Base-by-base conservation (phyloP, 2,797 vertebrate species). In the Buphagus erythrorhynchus region DNA sequence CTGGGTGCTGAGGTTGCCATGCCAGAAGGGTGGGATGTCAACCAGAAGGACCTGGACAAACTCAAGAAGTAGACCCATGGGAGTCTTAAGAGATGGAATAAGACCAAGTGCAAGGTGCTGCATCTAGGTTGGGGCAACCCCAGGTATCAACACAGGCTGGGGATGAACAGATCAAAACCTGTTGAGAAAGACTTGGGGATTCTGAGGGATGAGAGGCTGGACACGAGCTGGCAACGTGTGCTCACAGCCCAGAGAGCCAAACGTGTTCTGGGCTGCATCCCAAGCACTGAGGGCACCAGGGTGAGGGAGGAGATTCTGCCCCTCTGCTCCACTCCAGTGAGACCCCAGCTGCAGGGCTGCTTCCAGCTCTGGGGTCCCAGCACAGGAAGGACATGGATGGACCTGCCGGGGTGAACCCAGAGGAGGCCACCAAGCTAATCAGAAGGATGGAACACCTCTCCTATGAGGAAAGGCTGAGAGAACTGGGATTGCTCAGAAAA, bases 371-470 rank as follows among this genome's bases (percentile, higher is more conserved):
- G 55, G 48, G 16, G 11, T 22, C 4, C 8, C 46, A 9, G 33
- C 14, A 54, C 6, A 40, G 46, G 18, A 67, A 31, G 21, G 25
- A 19, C 29, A 46, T 6, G 8, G 5, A 46, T 6, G 8, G 5
- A 59, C 0, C 21, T 67, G 21, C 4, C 35, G 21, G 5, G 40
- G 13, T 0, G 1, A 52, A 40, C 10, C 29, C 35, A 67, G 40
- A 52, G 29, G 17, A 48, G 15, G 17, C 13, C 35, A 48, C 33
- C 45, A 61, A 26, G 18, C 42, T n/a, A 2, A 88, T 1, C 3
- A 17, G 5, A 46, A 19, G 21, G 29, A 42, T 26, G 31, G 31
- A 74, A 18, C 7, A 67, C 1, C 25, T 40, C 20, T 40, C 4
- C 10, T 35, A 8, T 13, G 13, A 67, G 26, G 20, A 45, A 58